Evolutionary conservation across 2,113 vertebrate species (phyloP), one percentile per base, ranked within the genome.

Genomic region (Leptobrachium leishanense): DNA sequence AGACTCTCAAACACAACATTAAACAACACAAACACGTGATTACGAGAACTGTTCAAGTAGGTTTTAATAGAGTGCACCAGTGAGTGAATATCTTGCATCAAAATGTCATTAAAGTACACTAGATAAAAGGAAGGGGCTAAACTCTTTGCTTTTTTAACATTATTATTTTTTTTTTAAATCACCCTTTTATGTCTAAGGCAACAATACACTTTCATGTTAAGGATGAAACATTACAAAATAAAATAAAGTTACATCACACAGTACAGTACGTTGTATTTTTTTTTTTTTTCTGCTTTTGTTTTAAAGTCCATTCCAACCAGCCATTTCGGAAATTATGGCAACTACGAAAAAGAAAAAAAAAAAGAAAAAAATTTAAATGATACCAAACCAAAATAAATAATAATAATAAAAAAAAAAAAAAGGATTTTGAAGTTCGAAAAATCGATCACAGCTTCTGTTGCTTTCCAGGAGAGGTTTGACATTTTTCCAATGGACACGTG

Each of bases 1-100:
- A 15, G 55, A 59, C 13, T 59, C 55, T 59, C 55, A 2, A 59
- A 50, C 46, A 31, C 6, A 87, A 86, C 84, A 84, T 90, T 20
- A 78, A 76, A 88, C 84, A 83, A n/a, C 20, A 90, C 91, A 88
- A 91, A 65, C 77, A 80, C 82, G 81, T 90, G 90, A 92, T 90
- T 93, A 89, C 82, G 89, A 92, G 90, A 90, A 91, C 87, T 82
- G 85, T 94, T 94, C 95, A 95, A 95, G 94, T 95, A 93, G 92
- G 90, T 91, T 92, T 94, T 94, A 94, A 93, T 90, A 90, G 92
- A 92, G 93, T 93, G 94, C 95, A 95, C 93, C 94, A 93, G 92
- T 92, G 92, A 91, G 84, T 87, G 88, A 88, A 90, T 89, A 88
- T 90, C 89, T 90, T 87, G 90, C 90, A 87, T 93, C 89, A 82